Percentiles rank a stretch among this genome's conserved stretches.
phyloP scores from a whole-genome alignment of 2,797 vertebrate genomes.

The Megaceryle alcyon region DNA sequence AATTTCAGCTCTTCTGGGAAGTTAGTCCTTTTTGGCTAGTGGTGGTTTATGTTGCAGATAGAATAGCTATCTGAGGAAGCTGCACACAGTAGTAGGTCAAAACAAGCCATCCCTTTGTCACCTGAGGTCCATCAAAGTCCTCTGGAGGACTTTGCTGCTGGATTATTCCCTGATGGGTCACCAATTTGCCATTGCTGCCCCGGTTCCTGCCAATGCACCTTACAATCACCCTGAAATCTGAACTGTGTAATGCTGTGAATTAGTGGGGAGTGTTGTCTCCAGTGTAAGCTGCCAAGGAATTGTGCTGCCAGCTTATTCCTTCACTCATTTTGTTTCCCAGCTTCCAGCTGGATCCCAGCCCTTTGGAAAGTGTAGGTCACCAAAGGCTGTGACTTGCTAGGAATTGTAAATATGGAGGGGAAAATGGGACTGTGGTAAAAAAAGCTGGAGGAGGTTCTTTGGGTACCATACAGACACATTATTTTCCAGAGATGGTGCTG shows the following conservation, averaged over 20 bases:
- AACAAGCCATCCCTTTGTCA: background rate
- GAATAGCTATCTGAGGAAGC: background rate
- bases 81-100: background rate
- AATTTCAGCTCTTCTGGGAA: slow-evolving; percentile 28
- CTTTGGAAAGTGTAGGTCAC: background rate
- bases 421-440: background rate
- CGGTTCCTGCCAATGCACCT: too few relatives aligned
- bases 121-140: background rate
- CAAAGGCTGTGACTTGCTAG: slow-evolving; percentile 16
- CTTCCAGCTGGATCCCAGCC: slow-evolving; percentile 48
- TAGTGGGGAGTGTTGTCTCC: background rate
- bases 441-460: background rate
- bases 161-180: background rate
- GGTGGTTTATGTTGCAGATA: slow-evolving; percentile 3
- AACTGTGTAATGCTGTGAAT: background rate
- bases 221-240: slow-evolving; percentile 8
- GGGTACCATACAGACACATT: background rate
- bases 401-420: background rate
- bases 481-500: background rate
- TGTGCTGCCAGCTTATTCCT: background rate
- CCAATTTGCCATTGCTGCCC: background rate
- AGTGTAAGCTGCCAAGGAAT: background rate
- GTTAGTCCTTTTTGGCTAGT: background rate
- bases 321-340: slow-evolving; percentile 43
- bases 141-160: background rate